Percentiles rank a stretch among this genome's conserved stretches.
These are phyloP conservation scores for Sylvicola fuscatus DNA, from an alignment of 2,888 invertebrate genomes.

Conservation along the genomic window DNA sequence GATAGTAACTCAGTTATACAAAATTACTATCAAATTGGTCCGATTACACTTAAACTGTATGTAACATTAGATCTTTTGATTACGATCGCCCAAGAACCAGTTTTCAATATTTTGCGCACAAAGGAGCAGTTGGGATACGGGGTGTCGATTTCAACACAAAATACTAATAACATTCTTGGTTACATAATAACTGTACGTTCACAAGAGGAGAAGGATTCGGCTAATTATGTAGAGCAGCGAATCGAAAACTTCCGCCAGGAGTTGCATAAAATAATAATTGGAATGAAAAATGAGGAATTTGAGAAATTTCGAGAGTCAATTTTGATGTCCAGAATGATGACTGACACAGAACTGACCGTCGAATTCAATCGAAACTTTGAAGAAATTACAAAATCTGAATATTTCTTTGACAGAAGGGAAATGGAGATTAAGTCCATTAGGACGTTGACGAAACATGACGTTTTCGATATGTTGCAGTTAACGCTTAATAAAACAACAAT, in stretches of 20 bases:
- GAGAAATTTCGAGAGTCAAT: conserved; percentile 41
- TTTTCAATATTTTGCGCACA: conserved; percentile 68
- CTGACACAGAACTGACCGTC: conserved; percentile 55
- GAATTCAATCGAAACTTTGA: conserved; percentile 60
- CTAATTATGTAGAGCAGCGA: conserved; percentile 43
- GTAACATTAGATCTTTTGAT: conserved; percentile 54
- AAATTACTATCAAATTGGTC: conserved; percentile 70
- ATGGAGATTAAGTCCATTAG: conserved; percentile 34
- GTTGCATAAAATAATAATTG: conserved; percentile 35
- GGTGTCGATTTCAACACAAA: conserved; percentile 46
- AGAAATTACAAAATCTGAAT: conserved; percentile 52
- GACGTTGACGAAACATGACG: conserved; percentile 15
- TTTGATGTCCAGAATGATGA: conserved; percentile 51
- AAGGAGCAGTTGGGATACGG: conserved; percentile 80
- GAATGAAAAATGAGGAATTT: conserved; percentile 37
- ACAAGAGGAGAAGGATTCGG: conserved; percentile 51
- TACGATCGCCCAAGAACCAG: conserved; percentile 73
- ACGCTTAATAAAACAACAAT: conserved; percentile 16
- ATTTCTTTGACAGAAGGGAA: conserved; percentile 53
- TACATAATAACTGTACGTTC: conserved; percentile 59
- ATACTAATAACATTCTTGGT: conserved; percentile 61
- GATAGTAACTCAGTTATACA: conserved; percentile 71
- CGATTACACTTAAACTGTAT: conserved; percentile 34
- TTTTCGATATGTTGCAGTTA: conserved; percentile 15
- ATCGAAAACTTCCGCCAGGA: conserved; percentile 49